Evolutionary conservation across 1,140 invertebrate species (phyloP).

Genomic region (Pteromalus puparum): DNA sequence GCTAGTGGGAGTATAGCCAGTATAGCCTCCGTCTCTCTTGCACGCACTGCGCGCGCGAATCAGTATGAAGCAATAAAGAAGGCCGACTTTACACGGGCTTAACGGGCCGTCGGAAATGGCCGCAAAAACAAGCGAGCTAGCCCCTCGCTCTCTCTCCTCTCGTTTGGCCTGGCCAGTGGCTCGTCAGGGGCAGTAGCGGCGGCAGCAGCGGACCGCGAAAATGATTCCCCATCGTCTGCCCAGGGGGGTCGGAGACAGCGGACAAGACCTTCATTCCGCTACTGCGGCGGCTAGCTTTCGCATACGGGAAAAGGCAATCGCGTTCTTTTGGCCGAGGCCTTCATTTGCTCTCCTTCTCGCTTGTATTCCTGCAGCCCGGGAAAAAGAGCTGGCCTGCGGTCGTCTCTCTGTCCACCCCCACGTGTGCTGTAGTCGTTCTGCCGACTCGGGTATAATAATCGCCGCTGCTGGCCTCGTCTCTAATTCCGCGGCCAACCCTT

Average conservation of each 20-base stretch:
- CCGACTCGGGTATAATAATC: slow-evolving; percentile 60
- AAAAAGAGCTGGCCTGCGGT: slow-evolving; percentile 48
- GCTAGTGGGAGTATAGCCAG: not conserved
- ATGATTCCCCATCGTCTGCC: slow-evolving; percentile 49
- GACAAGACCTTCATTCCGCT: slow-evolving; percentile 35
- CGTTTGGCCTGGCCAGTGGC: not conserved
- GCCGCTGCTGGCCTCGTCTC: slow-evolving; percentile 56
- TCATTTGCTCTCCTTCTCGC: slow-evolving; percentile 37
- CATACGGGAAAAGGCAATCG: slow-evolving; percentile 49
- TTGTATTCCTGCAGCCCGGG: slow-evolving; percentile 15
- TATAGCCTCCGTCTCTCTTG: not conserved
- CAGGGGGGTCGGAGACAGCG: not conserved
- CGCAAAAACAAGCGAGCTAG: slow-evolving; percentile 43
- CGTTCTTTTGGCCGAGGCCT: slow-evolving; percentile 51
- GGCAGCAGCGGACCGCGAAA: slow-evolving; percentile 48
- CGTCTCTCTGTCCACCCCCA: slow-evolving; percentile 40
- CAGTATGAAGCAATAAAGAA: slow-evolving; percentile 49
- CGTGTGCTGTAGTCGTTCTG: not conserved
- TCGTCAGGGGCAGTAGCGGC: slow-evolving; percentile 31
- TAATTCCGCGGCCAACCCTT: slow-evolving; percentile 66
- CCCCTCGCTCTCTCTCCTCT: not conserved
- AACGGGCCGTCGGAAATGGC: slow-evolving; percentile 35
- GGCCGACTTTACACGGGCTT: slow-evolving; percentile 44
- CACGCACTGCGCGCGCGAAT: slow-evolving; percentile 12
- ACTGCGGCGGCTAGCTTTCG: slow-evolving; percentile 5